Evolutionary conservation across 2,797 vertebrate genomes (phyloP), one percentile per base, ranked within the genome.

Genomic region (Semotilus atromaculatus): DNA sequence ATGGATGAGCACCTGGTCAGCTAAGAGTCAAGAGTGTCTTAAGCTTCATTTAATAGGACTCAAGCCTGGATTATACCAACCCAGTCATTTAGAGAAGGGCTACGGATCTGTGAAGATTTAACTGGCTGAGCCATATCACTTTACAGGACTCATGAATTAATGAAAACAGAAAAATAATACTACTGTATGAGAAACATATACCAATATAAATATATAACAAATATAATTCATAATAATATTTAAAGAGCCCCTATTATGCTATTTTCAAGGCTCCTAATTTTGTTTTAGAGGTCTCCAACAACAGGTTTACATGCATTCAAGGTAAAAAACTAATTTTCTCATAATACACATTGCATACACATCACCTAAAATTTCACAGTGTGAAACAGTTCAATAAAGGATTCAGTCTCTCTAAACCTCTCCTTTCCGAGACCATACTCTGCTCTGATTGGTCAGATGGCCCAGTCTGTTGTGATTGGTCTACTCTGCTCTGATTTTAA

Each of bases 31-130:
- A 62, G 55, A 36, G 18, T 16, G 48, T 38, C 34, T 53, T 45
- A 80, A 55, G 48, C 34, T 71, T 81, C 14, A 13, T 71, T 40
- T 81, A 71, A 81, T 81, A 71, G 51, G 80, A 81, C 43, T 71
- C 16, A 21, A 7, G 10, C 51, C 67, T 43, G 18, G 51, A 81
- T 81, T 58, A 71, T 40, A 58, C 9, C 48, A 60, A 31, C 7
- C 29, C 18, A 64, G 18, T 31, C 18, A 13, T 64, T 45, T 66
- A 62, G 38, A 72, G 26, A 81, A 45, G 55, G 7, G 19, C 67
- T 62, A n/a, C 26, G 1, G 68, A 60, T 26, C n/a, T 26, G 23
- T 9, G 18, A 45, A 31, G 68, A 81, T 68, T 71, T 58, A 43
- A 48, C 29, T 64, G 58, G 58, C 26, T 29, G 66, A 55, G 9